Evolutionary conservation across 2,888 invertebrate genomes (phyloP).

Genomic region (Acronicta leporina): DNA sequence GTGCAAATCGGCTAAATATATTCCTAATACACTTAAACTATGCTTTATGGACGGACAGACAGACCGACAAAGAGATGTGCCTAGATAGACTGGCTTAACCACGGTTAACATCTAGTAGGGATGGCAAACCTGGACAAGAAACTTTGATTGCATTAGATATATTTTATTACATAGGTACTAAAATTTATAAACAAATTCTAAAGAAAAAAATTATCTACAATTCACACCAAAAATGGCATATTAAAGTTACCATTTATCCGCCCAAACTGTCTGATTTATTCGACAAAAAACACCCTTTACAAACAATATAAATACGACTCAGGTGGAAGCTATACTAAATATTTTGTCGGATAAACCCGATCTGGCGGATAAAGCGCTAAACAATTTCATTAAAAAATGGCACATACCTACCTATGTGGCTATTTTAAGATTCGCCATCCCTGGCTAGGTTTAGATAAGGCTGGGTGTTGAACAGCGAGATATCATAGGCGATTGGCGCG

Average conservation of each 20-base stretch:
- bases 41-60: constrained; percentile 59
- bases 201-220: no score
- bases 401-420: no score
- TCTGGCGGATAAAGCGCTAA: neutral
- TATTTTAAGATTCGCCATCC: neutral
- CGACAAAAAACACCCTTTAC: no score
- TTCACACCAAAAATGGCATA: no score
- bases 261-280: no score
- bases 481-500: constrained; percentile 19
- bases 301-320: no score
- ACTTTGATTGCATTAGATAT: neutral
- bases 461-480: constrained; percentile 42
- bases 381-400: neutral
- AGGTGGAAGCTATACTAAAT: no score
- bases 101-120: neutral
- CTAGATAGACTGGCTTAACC: constrained; percentile 46
- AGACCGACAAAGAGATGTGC: constrained; percentile 68
- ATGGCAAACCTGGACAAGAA: neutral
- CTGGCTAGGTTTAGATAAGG: constrained; percentile 44
- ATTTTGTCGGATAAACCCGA: no score
- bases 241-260: no score
- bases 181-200: no score
- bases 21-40: constrained; percentile 59
- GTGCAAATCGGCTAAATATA: constrained; percentile 74
- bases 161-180: no score